A percentile compares a stretch with the other conserved stretches of the same genome.
phyloP scores from a whole-genome alignment of 2,888 invertebrate species.

The Anodontia alba region DNA sequence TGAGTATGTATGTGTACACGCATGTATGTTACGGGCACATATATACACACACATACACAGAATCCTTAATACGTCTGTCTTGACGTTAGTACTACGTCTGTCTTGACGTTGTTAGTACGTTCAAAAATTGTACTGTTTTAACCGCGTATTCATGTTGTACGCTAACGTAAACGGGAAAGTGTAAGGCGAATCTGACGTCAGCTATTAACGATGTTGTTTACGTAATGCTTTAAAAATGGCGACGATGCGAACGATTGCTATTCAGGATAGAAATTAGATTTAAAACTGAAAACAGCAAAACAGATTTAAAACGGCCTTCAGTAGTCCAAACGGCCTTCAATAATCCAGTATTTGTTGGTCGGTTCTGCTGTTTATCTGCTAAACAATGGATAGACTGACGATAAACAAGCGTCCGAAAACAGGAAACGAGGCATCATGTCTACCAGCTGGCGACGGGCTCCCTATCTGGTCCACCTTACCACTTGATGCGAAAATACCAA shows the following conservation, averaged over 20 bases:
- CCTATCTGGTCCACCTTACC: conserved; percentile 87
- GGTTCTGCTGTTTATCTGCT: background rate
- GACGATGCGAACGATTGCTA: background rate
- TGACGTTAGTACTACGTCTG: too few species aligned
- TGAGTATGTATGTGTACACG: too few species aligned
- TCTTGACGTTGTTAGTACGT: too few species aligned
- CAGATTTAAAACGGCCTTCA: background rate
- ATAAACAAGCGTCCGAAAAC: conserved; percentile 56
- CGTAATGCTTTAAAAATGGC: background rate
- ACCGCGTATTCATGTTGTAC: too few species aligned
- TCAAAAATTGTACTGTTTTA: too few species aligned
- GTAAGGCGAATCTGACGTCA: background rate
- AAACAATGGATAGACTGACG: conserved; percentile 60
- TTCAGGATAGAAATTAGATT: background rate
- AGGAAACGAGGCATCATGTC: conserved; percentile 61
- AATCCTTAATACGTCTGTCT: too few species aligned
- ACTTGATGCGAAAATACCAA: conserved; percentile 87
- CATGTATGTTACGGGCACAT: too few species aligned
- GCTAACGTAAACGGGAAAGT: background rate
- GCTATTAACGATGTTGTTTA: background rate
- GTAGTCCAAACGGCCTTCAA: too few species aligned
- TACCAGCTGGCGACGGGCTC: conserved; percentile 80
- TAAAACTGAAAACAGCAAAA: background rate
- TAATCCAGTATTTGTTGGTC: background rate
- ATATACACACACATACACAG: too few species aligned